Evolutionary conservation across 2,797 vertebrate genomes (phyloP).

Genomic region (Platyrinchus mystaceus): DNA sequence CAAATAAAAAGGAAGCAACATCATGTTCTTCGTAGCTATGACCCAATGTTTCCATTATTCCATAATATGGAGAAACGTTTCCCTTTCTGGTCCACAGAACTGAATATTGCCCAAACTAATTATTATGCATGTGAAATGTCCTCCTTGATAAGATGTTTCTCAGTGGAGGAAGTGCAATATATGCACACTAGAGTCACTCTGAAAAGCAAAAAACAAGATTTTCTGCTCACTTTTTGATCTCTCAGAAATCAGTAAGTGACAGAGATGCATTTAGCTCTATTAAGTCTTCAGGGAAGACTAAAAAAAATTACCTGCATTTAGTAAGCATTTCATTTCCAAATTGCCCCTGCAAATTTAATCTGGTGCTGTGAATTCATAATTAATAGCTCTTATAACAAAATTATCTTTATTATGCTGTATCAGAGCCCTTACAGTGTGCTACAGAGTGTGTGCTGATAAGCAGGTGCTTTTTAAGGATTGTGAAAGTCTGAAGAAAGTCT

Average conservation of each 20-base stretch:
- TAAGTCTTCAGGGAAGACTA: not conserved
- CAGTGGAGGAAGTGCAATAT: not conserved
- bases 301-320: not conserved
- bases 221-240: not conserved
- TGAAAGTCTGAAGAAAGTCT: not conserved
- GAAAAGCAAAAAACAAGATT: not conserved
- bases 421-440: not conserved
- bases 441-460: not conserved
- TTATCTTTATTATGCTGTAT: not conserved
- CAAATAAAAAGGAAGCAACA: not conserved
- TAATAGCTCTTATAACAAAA: not conserved
- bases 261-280: not conserved
- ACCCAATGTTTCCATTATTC: not conserved
- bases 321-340: slow-evolving; percentile 9
- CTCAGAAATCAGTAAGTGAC: not conserved
- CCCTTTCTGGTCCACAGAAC: not conserved
- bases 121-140: not conserved
- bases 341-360: slow-evolving; percentile 21
- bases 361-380: not conserved
- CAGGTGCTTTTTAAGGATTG: slow-evolving; percentile 25
- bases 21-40: not conserved
- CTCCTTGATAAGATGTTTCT: not conserved
- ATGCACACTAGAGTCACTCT: not conserved
- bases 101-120: not conserved
- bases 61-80: not conserved